Evolutionary conservation across 2,888 invertebrate species (phyloP).

Genomic region (Eupithecia centaureata): DNA sequence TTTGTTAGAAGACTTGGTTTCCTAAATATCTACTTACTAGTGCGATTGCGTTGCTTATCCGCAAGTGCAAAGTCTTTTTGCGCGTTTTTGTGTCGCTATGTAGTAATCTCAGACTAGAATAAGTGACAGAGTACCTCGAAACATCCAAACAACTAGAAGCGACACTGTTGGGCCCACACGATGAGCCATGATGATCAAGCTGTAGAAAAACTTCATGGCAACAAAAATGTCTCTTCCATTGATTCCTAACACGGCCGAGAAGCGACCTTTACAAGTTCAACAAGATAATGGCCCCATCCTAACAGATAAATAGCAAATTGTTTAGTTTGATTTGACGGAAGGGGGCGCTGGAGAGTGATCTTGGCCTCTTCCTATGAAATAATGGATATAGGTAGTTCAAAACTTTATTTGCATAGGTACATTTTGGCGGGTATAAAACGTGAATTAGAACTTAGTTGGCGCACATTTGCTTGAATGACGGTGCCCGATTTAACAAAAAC

Average conservation of each 20-base stretch:
- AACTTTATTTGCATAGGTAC: background rate
- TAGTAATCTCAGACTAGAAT: background rate
- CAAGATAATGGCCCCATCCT: background rate
- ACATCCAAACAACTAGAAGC: too few species aligned
- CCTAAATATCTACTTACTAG: too few species aligned
- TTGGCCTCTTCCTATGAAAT: background rate
- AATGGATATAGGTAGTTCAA: background rate
- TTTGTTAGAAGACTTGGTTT: too few species aligned
- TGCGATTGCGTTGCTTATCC: too few species aligned
- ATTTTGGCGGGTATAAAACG: background rate
- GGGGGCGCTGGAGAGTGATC: background rate
- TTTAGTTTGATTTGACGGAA: background rate
- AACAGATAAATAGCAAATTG: background rate
- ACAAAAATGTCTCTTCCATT: background rate
- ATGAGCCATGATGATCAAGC: too few species aligned
- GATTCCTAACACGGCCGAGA: background rate
- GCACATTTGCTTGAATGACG: too few species aligned
- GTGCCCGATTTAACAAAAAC: too few species aligned
- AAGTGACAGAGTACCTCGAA: too few species aligned
- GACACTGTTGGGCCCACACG: too few species aligned
- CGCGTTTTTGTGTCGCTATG: background rate
- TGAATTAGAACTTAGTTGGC: background rate
- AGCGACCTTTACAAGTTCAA: background rate
- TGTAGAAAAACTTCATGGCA: too few species aligned
- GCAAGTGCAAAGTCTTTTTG: too few species aligned